Evolutionary conservation across 2,888 invertebrate species (phyloP), one percentile per base, ranked within the genome.

Genomic region (Chromoteleia sp.): DNA sequence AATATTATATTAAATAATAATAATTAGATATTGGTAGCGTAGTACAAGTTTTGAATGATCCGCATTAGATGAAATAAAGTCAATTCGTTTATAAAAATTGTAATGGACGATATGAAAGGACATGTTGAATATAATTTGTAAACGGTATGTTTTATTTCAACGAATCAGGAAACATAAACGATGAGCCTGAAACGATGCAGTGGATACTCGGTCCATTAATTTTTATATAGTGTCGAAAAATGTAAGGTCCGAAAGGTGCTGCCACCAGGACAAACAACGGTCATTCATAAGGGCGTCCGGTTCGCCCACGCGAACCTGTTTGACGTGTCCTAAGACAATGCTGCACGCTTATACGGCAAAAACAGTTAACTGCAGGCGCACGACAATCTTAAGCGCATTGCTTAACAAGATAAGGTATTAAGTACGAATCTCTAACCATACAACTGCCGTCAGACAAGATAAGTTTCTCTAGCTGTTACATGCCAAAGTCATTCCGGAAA

Each of bases 321-420:
- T 81, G 58, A 77, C 56, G 70, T 70, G 63, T 59, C 63, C 65
- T 65, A 68, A 85, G 82, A 87, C 86, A 87, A 88, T 86, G 84
- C 85, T 67, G 81, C 82, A 80, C 70, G 79, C 70, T 77, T 80
- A 82, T 82, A 79, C 75, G 76, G 79, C 73, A 68, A 84, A 85
- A 85, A 82, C 84, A 83, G 59, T 82, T 84, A 83, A 84, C 84
- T 84, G 83, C 75, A 75, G 78, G 68, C 84, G 80, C 58, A 84
- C 83, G 87, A 86, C 89, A 89, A 90, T 89, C 88, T 89, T 89
- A 89, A 89, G 87, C 88, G 87, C 88, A 86, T 85, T 87, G 87
- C 87, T 88, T 88, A 88, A 90, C 90, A 90, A 89, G 90, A 90
- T 90, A 90, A 90, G 89, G 85, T 87, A 89, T 89, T 89, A 89